A percentile compares a stretch with the other conserved stretches of the same genome.
Conservation (phyloP, 2,113 vertebrate species). For the Otis tarda region DNA sequence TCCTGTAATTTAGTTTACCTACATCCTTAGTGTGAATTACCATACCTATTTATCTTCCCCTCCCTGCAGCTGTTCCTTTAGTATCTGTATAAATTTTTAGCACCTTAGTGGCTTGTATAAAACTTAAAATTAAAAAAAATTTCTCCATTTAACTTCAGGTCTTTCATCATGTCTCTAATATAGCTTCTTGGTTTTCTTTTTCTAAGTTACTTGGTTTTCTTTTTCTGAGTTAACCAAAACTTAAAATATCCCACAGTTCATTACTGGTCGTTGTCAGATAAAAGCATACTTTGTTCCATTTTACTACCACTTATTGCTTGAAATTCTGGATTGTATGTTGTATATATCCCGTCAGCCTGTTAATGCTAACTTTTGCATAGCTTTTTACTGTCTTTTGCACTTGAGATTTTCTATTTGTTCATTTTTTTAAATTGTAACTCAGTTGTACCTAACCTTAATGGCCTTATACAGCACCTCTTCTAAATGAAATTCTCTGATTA, state of each 20-base stretch:
- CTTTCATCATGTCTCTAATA: not conserved
- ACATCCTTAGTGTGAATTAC: not conserved
- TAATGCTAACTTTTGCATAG: not conserved
- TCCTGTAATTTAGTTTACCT: not conserved
- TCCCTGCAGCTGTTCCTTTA: not conserved
- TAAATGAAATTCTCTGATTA: not conserved
- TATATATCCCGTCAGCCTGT: not conserved
- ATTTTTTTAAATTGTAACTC: not conserved
- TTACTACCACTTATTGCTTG: not conserved
- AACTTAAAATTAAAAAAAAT: not conserved
- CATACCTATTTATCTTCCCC: not conserved
- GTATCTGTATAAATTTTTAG: not conserved
- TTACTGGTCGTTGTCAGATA: not conserved
- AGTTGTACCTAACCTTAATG: not conserved
- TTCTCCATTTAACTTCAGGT: not conserved
- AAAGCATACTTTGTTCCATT: not conserved
- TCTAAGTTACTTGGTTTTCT: not conserved
- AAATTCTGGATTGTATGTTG: not conserved
- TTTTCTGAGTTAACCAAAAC: not conserved
- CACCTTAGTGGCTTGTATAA: not conserved
- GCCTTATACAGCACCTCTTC: not conserved
- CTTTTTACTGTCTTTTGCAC: not conserved
- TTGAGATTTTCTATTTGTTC: not conserved
- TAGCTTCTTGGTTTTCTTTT: not conserved
- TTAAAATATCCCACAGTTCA: not conserved